A percentile compares a stretch with the other conserved stretches of the same genome.
phyloP scores from a whole-genome alignment of 2,888 invertebrate species.

The Plemyria rubiginata region DNA sequence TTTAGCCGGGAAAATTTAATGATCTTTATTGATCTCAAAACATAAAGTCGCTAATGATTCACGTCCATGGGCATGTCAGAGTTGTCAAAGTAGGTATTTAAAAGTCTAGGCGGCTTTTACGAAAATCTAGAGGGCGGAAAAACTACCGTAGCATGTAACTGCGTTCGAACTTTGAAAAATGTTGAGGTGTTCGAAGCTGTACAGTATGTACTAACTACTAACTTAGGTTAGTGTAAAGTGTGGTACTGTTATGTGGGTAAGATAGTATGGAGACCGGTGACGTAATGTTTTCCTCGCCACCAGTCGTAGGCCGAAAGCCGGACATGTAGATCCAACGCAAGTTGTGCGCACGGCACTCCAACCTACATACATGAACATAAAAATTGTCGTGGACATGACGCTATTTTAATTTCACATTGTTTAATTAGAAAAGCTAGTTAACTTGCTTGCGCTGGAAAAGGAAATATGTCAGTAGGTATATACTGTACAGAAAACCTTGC shows the following conservation, averaged over 20 bases:
- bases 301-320: conserved; percentile 74
- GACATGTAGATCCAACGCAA: conserved; percentile 68
- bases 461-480: background rate
- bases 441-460: conserved; percentile 1
- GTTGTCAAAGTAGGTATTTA: conserved; percentile 38
- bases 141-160: conserved; percentile 10
- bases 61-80: background rate
- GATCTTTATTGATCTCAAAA: conserved; percentile 19
- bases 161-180: background rate
- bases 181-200: conserved; percentile 36
- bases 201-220: conserved; percentile 5
- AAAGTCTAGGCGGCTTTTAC: conserved; percentile 45
- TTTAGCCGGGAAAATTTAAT: conserved; percentile 17
- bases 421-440: conserved; percentile 23
- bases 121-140: conserved; percentile 47
- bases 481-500: background rate
- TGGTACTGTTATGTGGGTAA: conserved; percentile 51
- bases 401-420: conserved; percentile 62
- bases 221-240: conserved; percentile 40
- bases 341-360: conserved; percentile 80
- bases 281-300: conserved; percentile 71
- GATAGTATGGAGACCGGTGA: conserved; percentile 53
- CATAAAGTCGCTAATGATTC: conserved; percentile 16
- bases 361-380: conserved; percentile 77
- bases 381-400: conserved; percentile 65